Base-by-base conservation (phyloP, 2,888 invertebrate genomes). In the Rotaria sp. region DNA sequence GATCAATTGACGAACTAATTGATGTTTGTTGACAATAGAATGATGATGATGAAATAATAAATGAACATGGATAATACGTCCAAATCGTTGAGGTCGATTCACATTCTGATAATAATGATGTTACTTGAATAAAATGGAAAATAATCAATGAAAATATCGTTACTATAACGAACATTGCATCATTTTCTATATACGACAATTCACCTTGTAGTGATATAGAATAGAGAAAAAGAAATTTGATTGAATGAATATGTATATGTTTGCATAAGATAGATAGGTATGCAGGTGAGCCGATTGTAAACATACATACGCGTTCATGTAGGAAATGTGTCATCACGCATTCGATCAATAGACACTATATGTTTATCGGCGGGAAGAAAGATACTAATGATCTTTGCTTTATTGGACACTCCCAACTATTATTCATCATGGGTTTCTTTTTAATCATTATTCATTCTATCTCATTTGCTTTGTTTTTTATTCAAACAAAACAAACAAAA, bases 271-370 rank as follows among this genome's bases (percentile, higher is more conserved):
- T 15, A 67, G 35, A 8, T 21, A 67, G 35, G 67, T 10, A 67
- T 67, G 21, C 67, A 35, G 67, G 67, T 67, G 67, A 67, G 67
- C 67, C 67, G 67, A 67, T 67, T 30, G 67, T 67, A 15, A 67
- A 67, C 67, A 67, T 21, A 21, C 26, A 26, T 8, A 55, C 7
- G 2, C 7, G 10, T 26, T 24, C 26, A 10, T 55, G 26, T 26
- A 67, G 67, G 18, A 30, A 30, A 67, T 67, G 30, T 67, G 35
- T 67, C 67, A 67, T 67, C 67, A 67, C 67, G 67, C 35, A 67
- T 67, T 67, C 35, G 35, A 67, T 67, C 30, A 67, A 67, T 15
- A 67, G 18, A 35, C 10, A 35, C 67, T 21, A 15, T 10, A 30
- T 67, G 35, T 67, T 67, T 35, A 30, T 67, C 4, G 30, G 35